Conservation (phyloP, 2,888 invertebrate species). For the Xestia c-nigrum region DNA sequence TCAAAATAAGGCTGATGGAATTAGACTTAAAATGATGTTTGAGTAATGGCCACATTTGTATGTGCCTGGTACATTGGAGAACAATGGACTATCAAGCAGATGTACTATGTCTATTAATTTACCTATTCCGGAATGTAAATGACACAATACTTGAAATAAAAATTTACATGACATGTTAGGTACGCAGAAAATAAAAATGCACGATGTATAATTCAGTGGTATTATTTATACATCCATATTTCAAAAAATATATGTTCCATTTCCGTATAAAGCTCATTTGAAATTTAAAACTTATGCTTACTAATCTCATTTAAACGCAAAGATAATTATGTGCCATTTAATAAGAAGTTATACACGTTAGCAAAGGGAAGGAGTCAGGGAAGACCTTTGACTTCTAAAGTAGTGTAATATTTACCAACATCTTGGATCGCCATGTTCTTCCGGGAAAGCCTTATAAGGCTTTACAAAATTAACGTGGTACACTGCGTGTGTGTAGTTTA, state of each 20-base stretch:
- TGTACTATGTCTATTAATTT: conserved; percentile 9
- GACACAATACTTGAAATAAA: conserved; percentile 4
- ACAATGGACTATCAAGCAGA: conserved; percentile 55
- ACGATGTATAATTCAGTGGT: not conserved
- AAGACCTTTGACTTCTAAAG: conserved; percentile 24
- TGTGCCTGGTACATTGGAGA: conserved; percentile 34
- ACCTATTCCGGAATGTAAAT: conserved; percentile 48
- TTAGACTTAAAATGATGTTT: conserved; percentile 18
- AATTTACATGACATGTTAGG: not conserved
- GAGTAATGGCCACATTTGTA: conserved; percentile 56
- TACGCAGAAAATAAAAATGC: conserved; percentile 7
- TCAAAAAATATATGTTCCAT: not conserved
- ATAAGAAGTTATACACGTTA: conserved; percentile 7
- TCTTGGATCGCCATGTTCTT: conserved; percentile 36
- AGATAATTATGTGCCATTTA: not conserved
- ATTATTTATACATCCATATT: not conserved
- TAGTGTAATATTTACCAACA: conserved; percentile 21
- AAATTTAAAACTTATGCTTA: not conserved
- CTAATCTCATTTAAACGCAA: not conserved
- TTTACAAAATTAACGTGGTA: conserved; percentile 33
- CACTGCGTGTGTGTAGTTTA: not conserved
- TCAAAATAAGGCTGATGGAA: not conserved
- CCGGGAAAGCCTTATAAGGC: conserved; percentile 37
- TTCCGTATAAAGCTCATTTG: too few relatives aligned
- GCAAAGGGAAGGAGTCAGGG: not conserved